These are phyloP conservation scores for Triplophysa tibetana DNA, from an alignment of 2,113 vertebrate genomes.

Conservation along the genomic window DNA sequence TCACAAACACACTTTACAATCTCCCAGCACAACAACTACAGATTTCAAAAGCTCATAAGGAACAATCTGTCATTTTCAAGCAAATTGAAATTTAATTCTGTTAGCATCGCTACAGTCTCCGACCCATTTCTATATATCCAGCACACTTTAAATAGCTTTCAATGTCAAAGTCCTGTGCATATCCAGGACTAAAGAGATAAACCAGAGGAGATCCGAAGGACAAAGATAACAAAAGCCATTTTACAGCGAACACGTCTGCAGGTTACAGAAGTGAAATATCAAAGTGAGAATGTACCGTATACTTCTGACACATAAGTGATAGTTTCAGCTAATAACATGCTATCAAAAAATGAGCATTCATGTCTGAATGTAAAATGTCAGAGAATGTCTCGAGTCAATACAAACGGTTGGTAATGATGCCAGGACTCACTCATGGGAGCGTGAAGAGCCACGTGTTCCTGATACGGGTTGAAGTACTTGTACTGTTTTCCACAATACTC, in stretches of 20 bases:
- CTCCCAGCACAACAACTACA: background rate
- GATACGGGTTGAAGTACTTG: conserved; percentile 99
- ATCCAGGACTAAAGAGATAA: conserved; percentile 25
- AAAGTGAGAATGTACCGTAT: background rate
- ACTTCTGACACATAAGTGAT: background rate
- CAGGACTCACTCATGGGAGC: conserved; percentile 87
- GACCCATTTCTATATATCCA: conserved; percentile 68
- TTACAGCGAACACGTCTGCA: background rate
- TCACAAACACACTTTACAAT: background rate
- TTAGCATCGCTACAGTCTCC: conserved; percentile 60
- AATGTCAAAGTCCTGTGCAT: conserved; percentile 61
- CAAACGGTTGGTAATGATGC: background rate
- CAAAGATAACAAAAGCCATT: conserved; percentile 8
- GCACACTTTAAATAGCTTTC: conserved; percentile 73
- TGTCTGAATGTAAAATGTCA: too few relatives aligned
- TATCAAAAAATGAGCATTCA: too few relatives aligned
- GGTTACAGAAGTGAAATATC: background rate
- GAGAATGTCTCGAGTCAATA: background rate
- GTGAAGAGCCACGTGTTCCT: conserved; percentile 96
- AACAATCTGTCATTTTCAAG: conserved; percentile 40
- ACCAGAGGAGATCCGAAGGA: conserved; percentile 36
- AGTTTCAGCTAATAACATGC: background rate
- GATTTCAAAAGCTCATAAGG: conserved; percentile 2
- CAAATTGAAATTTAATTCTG: conserved; percentile 33
- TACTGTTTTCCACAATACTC: conserved; percentile 99